phyloP scores from a whole-genome alignment of 1,140 invertebrate species.

The Rhagoletis pomonella region DNA sequence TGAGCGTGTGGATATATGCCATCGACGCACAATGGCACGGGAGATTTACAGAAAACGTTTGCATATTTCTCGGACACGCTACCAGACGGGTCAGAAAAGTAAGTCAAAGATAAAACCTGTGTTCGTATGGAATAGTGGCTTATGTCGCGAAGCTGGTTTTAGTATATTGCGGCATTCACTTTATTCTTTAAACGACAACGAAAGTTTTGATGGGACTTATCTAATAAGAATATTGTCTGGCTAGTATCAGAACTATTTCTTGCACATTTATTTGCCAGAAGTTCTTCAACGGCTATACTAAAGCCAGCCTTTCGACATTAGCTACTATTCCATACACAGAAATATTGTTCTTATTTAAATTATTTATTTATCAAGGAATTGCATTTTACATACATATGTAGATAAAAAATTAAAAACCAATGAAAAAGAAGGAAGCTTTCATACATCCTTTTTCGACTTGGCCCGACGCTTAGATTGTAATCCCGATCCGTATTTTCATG shows the following conservation, averaged over 20 bases:
- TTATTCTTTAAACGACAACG: no score
- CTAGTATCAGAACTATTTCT: no score
- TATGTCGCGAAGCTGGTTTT: no score
- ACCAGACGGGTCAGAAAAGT: constrained; percentile 54
- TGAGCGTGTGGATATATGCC: constrained; percentile 55
- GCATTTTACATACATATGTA: neutral
- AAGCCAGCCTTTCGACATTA: no score
- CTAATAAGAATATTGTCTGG: no score
- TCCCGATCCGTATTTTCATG: constrained; percentile 56
- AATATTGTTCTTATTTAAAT: neutral
- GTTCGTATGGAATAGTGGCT: no score
- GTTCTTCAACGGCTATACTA: no score
- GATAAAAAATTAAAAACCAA: constrained; percentile 7
- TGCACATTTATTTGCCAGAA: no score
- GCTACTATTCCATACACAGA: no score
- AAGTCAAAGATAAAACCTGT: neutral
- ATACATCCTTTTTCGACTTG: constrained; percentile 44
- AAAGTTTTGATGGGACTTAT: no score
- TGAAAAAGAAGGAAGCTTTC: constrained; percentile 42
- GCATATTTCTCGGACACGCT: neutral
- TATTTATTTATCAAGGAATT: no score
- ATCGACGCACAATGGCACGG: constrained; percentile 28
- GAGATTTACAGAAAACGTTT: constrained; percentile 36
- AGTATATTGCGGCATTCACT: no score
- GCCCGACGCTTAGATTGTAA: constrained; percentile 50